Percentiles rank a stretch among this genome's conserved stretches.
Conservation (phyloP, 2,113 vertebrate species). For the Oryzias javanicus region DNA sequence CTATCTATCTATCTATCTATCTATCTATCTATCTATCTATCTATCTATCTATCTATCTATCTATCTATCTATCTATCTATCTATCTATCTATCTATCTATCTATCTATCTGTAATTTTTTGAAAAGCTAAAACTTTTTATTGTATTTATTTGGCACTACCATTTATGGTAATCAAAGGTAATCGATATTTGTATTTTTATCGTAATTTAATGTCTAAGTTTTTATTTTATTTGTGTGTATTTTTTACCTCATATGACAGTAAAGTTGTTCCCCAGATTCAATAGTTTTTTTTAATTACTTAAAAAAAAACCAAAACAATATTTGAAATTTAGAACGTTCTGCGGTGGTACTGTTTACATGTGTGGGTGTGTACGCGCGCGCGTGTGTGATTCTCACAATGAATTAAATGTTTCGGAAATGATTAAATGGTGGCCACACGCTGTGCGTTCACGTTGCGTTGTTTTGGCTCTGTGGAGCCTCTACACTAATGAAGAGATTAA, state of each 20-base stretch:
- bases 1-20: slow-evolving; percentile 3
- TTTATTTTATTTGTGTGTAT: too few relatives aligned
- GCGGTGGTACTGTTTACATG: not conserved
- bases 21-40: slow-evolving; percentile 1
- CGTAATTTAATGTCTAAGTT: too few relatives aligned
- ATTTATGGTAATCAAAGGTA: too few relatives aligned
- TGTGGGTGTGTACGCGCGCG: not conserved
- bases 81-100: slow-evolving; percentile 2
- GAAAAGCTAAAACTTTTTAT: too few relatives aligned
- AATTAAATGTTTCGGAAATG: slow-evolving; percentile 63
- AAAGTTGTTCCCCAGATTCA: too few relatives aligned
- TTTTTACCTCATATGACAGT: too few relatives aligned
- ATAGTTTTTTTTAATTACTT: too few relatives aligned
- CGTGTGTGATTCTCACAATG: not conserved
- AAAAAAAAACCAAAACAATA: too few relatives aligned
- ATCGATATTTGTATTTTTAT: too few relatives aligned
- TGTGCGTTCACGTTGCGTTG: slow-evolving; percentile 40
- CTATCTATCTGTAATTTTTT: not conserved
- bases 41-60: slow-evolving; percentile 1
- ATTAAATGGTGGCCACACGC: slow-evolving; percentile 52
- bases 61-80: slow-evolving; percentile 1
- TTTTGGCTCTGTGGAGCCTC: too few relatives aligned
- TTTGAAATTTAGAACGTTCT: not conserved
- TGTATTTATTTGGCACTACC: too few relatives aligned
- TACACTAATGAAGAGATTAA: too few relatives aligned